phyloP scores from a whole-genome alignment of 53 echinoderm and acorn worm species.

The Mesocentrotus franciscanus region DNA sequence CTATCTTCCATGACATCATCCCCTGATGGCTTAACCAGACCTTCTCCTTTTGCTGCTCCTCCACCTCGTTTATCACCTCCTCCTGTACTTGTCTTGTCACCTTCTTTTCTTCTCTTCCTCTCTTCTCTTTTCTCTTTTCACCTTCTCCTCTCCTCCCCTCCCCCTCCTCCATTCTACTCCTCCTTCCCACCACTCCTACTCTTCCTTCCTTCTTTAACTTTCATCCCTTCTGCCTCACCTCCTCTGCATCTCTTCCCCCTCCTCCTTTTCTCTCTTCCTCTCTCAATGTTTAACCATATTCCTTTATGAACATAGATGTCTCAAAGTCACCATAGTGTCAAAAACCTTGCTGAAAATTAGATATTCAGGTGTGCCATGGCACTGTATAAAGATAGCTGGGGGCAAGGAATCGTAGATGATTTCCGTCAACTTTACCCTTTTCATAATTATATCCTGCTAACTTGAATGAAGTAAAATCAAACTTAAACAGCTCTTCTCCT shows the following conservation, averaged over 20 bases:
- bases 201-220: too few relatives aligned
- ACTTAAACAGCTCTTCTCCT: background rate
- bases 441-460: background rate
- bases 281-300: background rate
- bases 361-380: background rate
- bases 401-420: constrained; percentile 24
- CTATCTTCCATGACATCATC: background rate
- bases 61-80: background rate
- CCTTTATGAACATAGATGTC: background rate
- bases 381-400: background rate
- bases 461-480: background rate
- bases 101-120: background rate
- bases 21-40: constrained; percentile 36
- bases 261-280: background rate
- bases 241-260: background rate
- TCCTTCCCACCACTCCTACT: background rate
- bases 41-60: background rate
- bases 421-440: constrained; percentile 19
- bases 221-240: background rate
- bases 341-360: background rate
- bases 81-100: background rate
- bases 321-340: background rate
- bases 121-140: background rate
- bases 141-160: background rate
- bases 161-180: background rate